Percentiles rank a stretch among this genome's conserved stretches.
phyloP scores from a whole-genome alignment of 2,888 invertebrate species.

The Smittia aterrima region DNA sequence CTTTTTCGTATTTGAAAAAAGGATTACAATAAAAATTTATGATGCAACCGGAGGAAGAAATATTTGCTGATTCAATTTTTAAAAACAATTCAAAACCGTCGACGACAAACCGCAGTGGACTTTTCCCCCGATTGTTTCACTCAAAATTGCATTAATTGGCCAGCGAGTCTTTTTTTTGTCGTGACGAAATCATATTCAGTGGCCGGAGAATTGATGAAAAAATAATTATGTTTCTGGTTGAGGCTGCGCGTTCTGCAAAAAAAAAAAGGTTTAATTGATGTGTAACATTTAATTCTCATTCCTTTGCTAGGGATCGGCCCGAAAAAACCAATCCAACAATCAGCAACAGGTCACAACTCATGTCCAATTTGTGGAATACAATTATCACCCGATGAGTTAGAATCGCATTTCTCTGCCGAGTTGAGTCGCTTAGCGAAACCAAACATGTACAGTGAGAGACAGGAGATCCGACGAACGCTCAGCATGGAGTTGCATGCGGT shows the following conservation, averaged over 20 bases:
- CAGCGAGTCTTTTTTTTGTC: neutral
- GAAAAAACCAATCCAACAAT: conserved; percentile 45
- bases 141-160: conserved; percentile 30
- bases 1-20: conserved; percentile 11
- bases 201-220: conserved; percentile 31
- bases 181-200: conserved; percentile 10
- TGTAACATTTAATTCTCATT: conserved; percentile 9
- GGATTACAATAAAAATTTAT: conserved; percentile 21
- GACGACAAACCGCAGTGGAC: neutral
- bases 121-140: neutral
- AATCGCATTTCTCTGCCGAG: conserved; percentile 67
- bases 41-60: neutral
- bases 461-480: conserved; percentile 49
- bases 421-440: conserved; percentile 66
- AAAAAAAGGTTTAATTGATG: conserved; percentile 19
- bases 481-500: conserved; percentile 55
- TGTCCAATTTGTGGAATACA: conserved; percentile 72
- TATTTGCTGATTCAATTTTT: conserved; percentile 5
- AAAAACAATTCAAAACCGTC: neutral
- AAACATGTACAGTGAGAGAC: conserved; percentile 47
- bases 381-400: conserved; percentile 64
- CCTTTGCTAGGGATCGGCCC: conserved; percentile 43
- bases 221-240: conserved; percentile 30
- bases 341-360: conserved; percentile 48
- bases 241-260: neutral